Evolutionary conservation across 2,113 vertebrate genomes (phyloP), one percentile per base, ranked within the genome.

Genomic region (Leptosomus discolor): DNA sequence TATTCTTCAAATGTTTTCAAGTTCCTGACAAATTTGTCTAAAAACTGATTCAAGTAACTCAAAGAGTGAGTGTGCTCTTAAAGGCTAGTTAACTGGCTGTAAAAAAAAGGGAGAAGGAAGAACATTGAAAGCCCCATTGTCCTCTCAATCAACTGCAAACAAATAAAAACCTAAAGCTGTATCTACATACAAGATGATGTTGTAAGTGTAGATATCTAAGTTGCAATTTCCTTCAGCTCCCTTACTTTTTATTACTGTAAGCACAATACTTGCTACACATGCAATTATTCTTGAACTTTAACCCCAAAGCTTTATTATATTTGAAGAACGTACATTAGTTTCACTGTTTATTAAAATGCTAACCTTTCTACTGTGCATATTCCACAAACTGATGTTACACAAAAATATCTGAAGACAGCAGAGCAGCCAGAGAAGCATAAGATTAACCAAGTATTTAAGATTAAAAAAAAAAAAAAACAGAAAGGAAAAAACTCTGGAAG

Each of bases 221-320:
- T 60, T 88, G 36, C 76, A 91, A 94, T 93, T 94, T 93, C 94
- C 85, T 92, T 84, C 60, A 64, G 8, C 60, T 81, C 51, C 27
- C 79, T 82, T 68, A 65, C 48, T 88, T 92, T 88, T 90, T 58
- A 60, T 93, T 90, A 78, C 11, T 71, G 29, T 11, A 67, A 89
- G 73, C 34, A 63, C 69, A 95, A 54, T 45, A 39, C 24, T 84
- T 93, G 27, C 56, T 94, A 48, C 58, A 43, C 4, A 14, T 22
- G 6, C 22, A 37, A 68, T 84, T 69, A 46, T 77, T 88, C 69
- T 64, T 89, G 80, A 94, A 84, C 76, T 77, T 95, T 81, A 88
- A 84, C 16, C 73, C 34, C 48, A 71, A 48, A 84, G 36, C 22
- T 82, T 64, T 53, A 53, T 60, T 2, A 8, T 10, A 19, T 60